A percentile compares a stretch with the other conserved stretches of the same genome.
phyloP scores from a whole-genome alignment of 2,113 vertebrate species.

The Scomber japonicus region DNA sequence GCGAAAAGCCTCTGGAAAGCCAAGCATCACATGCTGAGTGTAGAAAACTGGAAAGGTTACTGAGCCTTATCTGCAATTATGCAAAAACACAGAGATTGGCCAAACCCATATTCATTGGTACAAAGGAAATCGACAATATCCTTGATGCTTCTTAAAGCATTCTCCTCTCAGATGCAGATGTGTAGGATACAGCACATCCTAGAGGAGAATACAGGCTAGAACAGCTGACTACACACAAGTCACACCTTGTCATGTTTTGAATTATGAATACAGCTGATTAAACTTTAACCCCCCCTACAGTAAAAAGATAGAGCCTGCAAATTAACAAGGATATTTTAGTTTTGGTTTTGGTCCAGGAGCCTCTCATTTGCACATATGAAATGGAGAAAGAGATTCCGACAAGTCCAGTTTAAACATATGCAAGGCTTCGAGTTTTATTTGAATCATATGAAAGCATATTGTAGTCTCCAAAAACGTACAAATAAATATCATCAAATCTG shows the following conservation, averaged over 20 bases:
- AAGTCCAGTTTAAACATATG: constrained; percentile 23
- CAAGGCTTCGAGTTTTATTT: constrained; percentile 37
- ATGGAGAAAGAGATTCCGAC: constrained; percentile 31
- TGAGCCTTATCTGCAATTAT: constrained; percentile 83
- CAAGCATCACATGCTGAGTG: constrained; percentile 74
- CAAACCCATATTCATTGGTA: constrained; percentile 55
- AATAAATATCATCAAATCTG: constrained; percentile 36
- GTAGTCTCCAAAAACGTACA: constrained; percentile 1
- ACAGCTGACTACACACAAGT: constrained; percentile 68
- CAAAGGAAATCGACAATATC: constrained; percentile 68
- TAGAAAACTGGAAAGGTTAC: constrained; percentile 80
- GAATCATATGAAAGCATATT: constrained; percentile 14
- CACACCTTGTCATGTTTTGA: constrained; percentile 62
- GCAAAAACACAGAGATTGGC: constrained; percentile 73
- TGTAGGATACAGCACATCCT: constrained; percentile 72
- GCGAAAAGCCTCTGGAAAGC: constrained; percentile 54
- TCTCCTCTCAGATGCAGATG: constrained; percentile 24
- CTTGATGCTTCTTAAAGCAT: constrained; percentile 67
- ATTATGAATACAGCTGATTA: constrained; percentile 74
- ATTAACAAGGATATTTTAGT: constrained; percentile 49
- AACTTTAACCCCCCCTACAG: constrained; percentile 66
- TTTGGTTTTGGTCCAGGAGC: constrained; percentile 47
- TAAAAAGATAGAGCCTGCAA: constrained; percentile 57
- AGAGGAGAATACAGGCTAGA: constrained; percentile 64
- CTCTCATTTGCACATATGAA: constrained; percentile 41